phyloP scores from a whole-genome alignment of 1,140 invertebrate genomes.

The Hylaeus volcanicus region DNA sequence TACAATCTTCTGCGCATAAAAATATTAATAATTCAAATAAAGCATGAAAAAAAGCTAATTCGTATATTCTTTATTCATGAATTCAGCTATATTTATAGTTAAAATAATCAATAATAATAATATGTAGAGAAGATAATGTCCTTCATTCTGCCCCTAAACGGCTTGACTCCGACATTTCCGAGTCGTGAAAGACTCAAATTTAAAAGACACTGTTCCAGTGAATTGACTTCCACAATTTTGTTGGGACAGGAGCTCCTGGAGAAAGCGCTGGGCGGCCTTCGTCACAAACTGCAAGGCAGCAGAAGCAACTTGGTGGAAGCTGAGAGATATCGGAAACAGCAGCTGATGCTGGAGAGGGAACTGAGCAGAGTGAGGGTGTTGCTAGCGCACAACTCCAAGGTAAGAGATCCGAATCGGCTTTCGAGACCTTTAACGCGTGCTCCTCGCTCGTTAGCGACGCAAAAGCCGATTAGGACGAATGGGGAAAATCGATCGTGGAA shows the following conservation, averaged over 20 bases:
- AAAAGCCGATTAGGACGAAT: conserved; percentile 9
- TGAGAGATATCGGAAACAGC: conserved; percentile 87
- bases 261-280: conserved; percentile 86
- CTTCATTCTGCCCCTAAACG: too few relatives aligned
- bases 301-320: conserved; percentile 84
- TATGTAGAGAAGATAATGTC: too few relatives aligned
- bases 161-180: too few relatives aligned
- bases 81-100: too few relatives aligned
- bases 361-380: conserved; percentile 90
- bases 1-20: too few relatives aligned
- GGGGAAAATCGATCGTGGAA: conserved; percentile 17
- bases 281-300: conserved; percentile 84
- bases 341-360: conserved; percentile 89
- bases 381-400: conserved; percentile 94
- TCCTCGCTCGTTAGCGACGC: not conserved
- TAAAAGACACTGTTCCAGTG: not conserved
- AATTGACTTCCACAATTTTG: not conserved
- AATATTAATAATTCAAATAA: too few relatives aligned
- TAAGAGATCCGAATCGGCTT: conserved; percentile 73
- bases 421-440: not conserved
- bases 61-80: too few relatives aligned
- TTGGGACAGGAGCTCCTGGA: conserved; percentile 86
- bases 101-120: too few relatives aligned
- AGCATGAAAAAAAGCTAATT: too few relatives aligned
- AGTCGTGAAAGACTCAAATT: too few relatives aligned